Percentiles rank a stretch among this genome's conserved stretches.
Evolutionary conservation across 2,888 invertebrate species (phyloP).

Genomic region (Sphaerophoria rueppellii): DNA sequence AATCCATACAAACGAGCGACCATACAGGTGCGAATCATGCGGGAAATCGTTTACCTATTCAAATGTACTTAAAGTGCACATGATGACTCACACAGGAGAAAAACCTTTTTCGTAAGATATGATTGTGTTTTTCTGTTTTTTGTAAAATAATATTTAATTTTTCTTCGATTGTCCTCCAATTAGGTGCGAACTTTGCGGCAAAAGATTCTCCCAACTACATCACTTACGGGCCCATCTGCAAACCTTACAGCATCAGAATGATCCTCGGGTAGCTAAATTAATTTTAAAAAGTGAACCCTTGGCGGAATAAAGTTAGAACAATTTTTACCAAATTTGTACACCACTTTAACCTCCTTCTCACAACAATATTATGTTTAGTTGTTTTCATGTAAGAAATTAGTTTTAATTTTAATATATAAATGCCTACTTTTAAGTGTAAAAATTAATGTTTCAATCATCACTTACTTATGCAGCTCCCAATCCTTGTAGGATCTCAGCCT

Average conservation of each 20-base stretch:
- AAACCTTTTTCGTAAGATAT: constrained; percentile 78
- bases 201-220: constrained; percentile 79
- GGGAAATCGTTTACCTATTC: constrained; percentile 81
- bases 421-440: too few species aligned
- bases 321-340: not conserved
- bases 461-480: too few species aligned
- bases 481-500: too few species aligned
- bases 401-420: too few species aligned
- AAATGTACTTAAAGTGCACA: constrained; percentile 80
- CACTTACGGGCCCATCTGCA: constrained; percentile 81
- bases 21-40: constrained; percentile 79
- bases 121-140: not conserved
- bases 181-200: constrained; percentile 80
- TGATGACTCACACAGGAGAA: constrained; percentile 81
- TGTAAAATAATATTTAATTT: not conserved
- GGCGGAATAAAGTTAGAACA: not conserved
- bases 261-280: constrained; percentile 76
- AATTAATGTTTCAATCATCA: too few species aligned
- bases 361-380: not conserved
- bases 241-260: constrained; percentile 79
- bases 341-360: constrained; percentile 8
- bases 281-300: constrained; percentile 74
- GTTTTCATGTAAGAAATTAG: too few species aligned
- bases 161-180: not conserved
- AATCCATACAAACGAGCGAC: constrained; percentile 81